Conservation (phyloP, 64 coral and sea anemone species). For the Pachyseris speciosa region DNA sequence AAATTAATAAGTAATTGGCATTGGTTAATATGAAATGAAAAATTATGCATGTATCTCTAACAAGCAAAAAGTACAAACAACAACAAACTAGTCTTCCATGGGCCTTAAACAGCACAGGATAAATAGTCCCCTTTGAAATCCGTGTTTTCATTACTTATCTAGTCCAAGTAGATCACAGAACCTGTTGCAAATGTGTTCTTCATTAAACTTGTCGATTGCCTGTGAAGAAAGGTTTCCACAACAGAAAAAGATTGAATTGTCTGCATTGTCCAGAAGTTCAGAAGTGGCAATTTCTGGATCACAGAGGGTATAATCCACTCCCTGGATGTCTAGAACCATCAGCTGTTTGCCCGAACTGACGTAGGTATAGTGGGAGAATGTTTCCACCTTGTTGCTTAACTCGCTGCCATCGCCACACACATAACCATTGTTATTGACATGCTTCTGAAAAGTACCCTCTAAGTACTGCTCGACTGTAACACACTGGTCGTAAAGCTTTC, state of each 20-base stretch:
- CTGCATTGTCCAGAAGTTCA: conserved; percentile 47
- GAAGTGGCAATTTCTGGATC: conserved; percentile 66
- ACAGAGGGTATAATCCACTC: conserved; percentile 55
- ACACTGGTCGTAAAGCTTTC: conserved; percentile 36
- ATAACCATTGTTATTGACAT: conserved; percentile 71
- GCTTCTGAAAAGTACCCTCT: conserved; percentile 74
- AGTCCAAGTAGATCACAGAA: conserved; percentile 62
- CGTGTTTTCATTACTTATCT: background rate
- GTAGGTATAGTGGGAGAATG: conserved; percentile 63
- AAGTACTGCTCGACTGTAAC: conserved; percentile 48
- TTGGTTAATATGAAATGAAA: background rate
- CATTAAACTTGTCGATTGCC: conserved; percentile 55
- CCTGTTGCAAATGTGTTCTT: conserved; percentile 64
- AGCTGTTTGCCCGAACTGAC: conserved; percentile 70
- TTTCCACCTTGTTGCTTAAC: conserved; percentile 55
- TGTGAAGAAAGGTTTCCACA: conserved; percentile 55
- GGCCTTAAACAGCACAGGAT: no score
- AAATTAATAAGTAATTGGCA: background rate
- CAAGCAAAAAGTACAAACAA: background rate
- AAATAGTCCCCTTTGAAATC: background rate
- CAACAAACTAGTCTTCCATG: no score
- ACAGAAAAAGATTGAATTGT: conserved; percentile 70
- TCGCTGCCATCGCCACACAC: conserved; percentile 40
- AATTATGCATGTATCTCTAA: background rate
- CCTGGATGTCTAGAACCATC: conserved; percentile 76